Percentiles rank a stretch among this genome's conserved stretches.
These are phyloP conservation scores for Chamaetylas fuelleborni DNA, from an alignment of 2,113 vertebrate genomes.

Conservation along the genomic window DNA sequence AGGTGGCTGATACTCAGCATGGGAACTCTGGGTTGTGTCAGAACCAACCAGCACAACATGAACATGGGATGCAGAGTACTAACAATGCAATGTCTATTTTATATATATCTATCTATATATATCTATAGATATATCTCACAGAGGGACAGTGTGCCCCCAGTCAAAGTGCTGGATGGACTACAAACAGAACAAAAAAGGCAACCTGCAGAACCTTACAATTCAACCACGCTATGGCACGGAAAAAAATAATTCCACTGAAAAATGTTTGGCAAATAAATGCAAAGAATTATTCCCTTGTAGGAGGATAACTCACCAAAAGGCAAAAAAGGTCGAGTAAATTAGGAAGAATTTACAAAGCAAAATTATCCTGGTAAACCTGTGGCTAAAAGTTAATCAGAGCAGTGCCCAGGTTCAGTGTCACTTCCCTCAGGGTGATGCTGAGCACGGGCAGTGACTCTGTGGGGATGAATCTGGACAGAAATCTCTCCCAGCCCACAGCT, in stretches of 20 bases:
- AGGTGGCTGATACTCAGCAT: not conserved
- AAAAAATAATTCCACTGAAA: not conserved
- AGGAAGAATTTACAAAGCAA: not conserved
- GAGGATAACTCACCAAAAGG: not conserved
- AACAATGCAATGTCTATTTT: not conserved
- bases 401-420: not conserved
- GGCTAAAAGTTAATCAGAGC: not conserved
- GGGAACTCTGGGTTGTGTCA: conserved; percentile 18
- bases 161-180: conserved; percentile 22
- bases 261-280: conserved; percentile 5
- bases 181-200: conserved; percentile 9
- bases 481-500: not conserved
- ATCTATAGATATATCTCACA: not conserved
- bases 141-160: not conserved
- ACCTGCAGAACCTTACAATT: not conserved
- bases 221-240: not conserved
- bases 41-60: not conserved
- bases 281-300: not conserved
- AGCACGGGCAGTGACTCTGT: not conserved
- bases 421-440: not conserved
- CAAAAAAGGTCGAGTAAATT: not conserved
- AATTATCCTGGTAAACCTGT: not conserved
- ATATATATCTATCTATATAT: not conserved
- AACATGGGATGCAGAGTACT: not conserved
- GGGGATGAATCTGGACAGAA: not conserved